Conservation (phyloP, 2,113 vertebrate species). For the Setophaga kirtlandii region DNA sequence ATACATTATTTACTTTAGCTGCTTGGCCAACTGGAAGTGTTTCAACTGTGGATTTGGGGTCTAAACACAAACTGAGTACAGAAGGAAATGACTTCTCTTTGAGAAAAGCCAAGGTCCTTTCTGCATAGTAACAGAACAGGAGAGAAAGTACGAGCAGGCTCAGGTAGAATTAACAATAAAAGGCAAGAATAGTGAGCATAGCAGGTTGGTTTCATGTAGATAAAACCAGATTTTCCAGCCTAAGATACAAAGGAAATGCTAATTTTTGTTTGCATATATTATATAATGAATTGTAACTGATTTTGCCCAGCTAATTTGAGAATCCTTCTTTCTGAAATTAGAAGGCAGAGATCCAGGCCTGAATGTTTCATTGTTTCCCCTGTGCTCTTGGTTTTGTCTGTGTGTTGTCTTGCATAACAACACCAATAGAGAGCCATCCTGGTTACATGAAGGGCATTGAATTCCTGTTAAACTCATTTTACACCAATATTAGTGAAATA, state of each 20-base stretch:
- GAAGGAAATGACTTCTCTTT: neutral
- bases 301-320: neutral
- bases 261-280: neutral
- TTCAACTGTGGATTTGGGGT: neutral
- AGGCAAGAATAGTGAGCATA: neutral
- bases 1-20: neutral
- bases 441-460: neutral
- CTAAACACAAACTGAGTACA: neutral
- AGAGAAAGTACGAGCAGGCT: neutral
- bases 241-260: neutral
- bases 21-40: neutral
- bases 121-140: neutral
- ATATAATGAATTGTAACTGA: neutral
- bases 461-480: neutral
- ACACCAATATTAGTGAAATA: neutral
- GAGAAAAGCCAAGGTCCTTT: neutral
- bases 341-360: neutral
- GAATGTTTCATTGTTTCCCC: neutral
- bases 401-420: neutral
- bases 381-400: neutral
- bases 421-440: neutral
- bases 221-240: neutral
- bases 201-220: neutral
- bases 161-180: neutral
- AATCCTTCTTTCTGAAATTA: neutral